Evolutionary conservation across 1,140 invertebrate genomes (phyloP), one percentile per base, ranked within the genome.

Genomic region (Zaprionus tsacasi): DNA sequence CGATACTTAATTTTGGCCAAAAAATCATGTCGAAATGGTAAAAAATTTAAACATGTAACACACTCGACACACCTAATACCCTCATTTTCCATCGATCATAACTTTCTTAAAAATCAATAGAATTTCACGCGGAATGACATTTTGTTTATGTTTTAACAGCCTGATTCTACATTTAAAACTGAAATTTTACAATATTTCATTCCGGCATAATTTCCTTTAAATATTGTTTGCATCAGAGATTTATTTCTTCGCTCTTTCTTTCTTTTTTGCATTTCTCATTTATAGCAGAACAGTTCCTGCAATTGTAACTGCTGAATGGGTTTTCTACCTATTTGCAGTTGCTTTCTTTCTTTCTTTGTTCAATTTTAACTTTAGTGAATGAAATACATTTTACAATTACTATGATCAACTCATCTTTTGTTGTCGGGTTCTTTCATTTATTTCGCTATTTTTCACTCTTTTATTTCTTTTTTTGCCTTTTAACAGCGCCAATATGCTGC

Each of bases 401-500:
- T 69, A 15, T 61, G 30, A 69, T 60, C 70, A 69, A 56, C n/a
- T 48, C 57, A 48, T 35, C 36, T 55, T 60, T 63, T 69, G 58
- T 70, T 61, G 58, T 61, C 50, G 43, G 43, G 36, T 5, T 65
- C 33, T 55, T 55, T 36, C 52, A 57, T 59, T 57, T 56, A 70
- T 66, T 60, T 27, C 70, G 52, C 33, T 70, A 54, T 65, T 65
- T 69, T 67, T 69, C 2, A 6, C 33, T 70, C 36, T 73, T 35
- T 55, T 57, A 65, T 61, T 79, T 1, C 48, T 79, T 50, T 21
- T 54, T 30, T 17, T 27, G 38, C 6, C 57, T 59, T 59, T 67
- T 72, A 76, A 69, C 66, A 66, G 79, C 75, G 70, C 48, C 69
- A 73, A 81, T 79, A 45, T 45, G 59, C 52, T 64, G 21, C 40